Percentiles rank a stretch among this genome's conserved stretches.
Conservation (phyloP, 2,797 vertebrate genomes). For the Cossypha niveicapilla region DNA sequence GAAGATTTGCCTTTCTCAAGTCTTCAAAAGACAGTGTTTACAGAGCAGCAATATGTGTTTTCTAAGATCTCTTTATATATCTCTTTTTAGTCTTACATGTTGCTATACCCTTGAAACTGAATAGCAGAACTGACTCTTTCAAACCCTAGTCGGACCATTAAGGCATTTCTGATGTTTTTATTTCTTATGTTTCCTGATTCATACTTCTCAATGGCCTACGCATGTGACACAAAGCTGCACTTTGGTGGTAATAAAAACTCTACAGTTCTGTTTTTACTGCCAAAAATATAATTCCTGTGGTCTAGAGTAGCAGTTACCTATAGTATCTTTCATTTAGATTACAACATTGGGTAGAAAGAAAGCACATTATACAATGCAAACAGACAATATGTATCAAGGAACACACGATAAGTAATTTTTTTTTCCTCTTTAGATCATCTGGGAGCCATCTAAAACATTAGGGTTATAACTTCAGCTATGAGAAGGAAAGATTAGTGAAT, state of each 20-base stretch:
- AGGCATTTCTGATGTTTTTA: background rate
- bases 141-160: background rate
- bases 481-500: background rate
- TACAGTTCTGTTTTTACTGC: background rate
- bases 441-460: background rate
- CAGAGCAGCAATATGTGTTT: background rate
- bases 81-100: background rate
- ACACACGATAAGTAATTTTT: background rate
- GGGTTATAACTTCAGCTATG: background rate
- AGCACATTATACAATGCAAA: background rate
- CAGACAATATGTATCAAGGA: background rate
- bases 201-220: background rate
- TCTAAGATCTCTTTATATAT: background rate
- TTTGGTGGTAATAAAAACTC: background rate
- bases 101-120: background rate
- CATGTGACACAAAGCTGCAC: background rate
- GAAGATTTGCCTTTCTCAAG: background rate
- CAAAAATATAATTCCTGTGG: background rate
- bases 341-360: background rate
- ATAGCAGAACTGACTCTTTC: background rate
- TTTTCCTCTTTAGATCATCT: background rate
- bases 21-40: background rate
- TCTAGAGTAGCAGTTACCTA: background rate
- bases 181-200: background rate
- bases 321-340: background rate